Base-by-base conservation (phyloP, 2,113 vertebrate species). In the Podiceps cristatus region DNA sequence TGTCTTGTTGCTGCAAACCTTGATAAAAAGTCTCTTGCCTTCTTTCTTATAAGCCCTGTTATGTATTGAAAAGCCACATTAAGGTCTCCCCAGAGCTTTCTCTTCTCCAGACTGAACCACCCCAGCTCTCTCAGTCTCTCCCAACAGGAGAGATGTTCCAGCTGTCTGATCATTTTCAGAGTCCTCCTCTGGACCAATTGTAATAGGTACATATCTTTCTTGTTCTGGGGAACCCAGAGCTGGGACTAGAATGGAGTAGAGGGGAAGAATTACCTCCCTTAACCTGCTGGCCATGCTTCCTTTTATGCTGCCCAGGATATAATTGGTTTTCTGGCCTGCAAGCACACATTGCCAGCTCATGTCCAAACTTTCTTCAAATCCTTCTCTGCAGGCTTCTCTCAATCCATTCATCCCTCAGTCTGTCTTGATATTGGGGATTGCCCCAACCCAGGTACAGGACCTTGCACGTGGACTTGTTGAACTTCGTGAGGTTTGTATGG, bases 391-490 rank as follows among this genome's bases (percentile, higher is more conserved):
- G 11, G 11, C 5, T 40, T 14, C 9, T 33, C 5, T 49, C 35
- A 72, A 9, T 29, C 10, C 12, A 29, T 33, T 64, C 17, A 33
- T 11, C 6, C 8, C 2, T 44, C 50, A 73, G 3, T 25, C 5
- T 53, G 25, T 49, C 10, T 5, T 31, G 22, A 27, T 42, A 15
- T 2, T 31, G 11, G 13, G 24, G 19, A 44, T 73, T 73, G 3
- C 5, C 7, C 14, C 9, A 22, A 0, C 4, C 5, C 15, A 47
- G 6, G 3, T 33, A 14, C 16, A 75, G 12, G 10, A 31, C 7
- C 23, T 49, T 89, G 24, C 5, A 24, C 1, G 1, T 20, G 11
- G 10, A 28, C 18, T 72, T 72, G 17, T 19, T 58, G 59, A 58
- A 66, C 28, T n/a, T 66, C 29, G 33, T 23, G 6, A 49, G 4